A percentile compares a stretch with the other conserved stretches of the same genome.
These are phyloP conservation scores for Lagodon rhomboides DNA, from an alignment of 2,797 vertebrate genomes.

Conservation along the genomic window DNA sequence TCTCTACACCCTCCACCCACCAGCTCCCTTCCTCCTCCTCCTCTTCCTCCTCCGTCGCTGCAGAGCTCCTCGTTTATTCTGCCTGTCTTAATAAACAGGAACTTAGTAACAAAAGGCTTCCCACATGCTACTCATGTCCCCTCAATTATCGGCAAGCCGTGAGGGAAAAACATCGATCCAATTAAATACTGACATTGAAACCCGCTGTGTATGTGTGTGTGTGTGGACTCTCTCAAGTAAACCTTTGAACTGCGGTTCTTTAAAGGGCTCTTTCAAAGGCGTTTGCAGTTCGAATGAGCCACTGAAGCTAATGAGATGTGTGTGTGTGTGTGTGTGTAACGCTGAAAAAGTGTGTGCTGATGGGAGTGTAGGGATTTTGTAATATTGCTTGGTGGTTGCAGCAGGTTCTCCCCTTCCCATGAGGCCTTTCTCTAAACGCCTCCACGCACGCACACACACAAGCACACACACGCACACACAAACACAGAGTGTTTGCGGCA, in stretches of 20 bases:
- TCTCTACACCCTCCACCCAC: slow-evolving; percentile 47
- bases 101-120: slow-evolving; percentile 72
- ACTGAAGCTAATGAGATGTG: slow-evolving; percentile 73
- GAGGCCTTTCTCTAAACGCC: slow-evolving; percentile 44
- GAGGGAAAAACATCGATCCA: slow-evolving; percentile 76
- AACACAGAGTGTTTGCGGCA: slow-evolving; percentile 36
- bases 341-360: slow-evolving; percentile 2
- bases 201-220: slow-evolving; percentile 32
- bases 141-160: slow-evolving; percentile 69
- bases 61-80: slow-evolving; percentile 43
- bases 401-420: slow-evolving; percentile 52
- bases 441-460: slow-evolving; percentile 20
- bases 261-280: slow-evolving; percentile 76
- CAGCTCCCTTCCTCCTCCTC: neutral
- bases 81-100: slow-evolving; percentile 70
- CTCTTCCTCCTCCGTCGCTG: neutral
- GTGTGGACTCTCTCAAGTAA: slow-evolving; percentile 56
- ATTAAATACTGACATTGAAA: slow-evolving; percentile 71
- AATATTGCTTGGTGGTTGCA: slow-evolving; percentile 61
- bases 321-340: slow-evolving; percentile 8
- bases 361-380: slow-evolving; percentile 31
- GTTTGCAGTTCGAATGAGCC: slow-evolving; percentile 67
- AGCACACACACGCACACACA: slow-evolving; percentile 24
- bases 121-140: slow-evolving; percentile 72
- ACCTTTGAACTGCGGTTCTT: slow-evolving; percentile 75